Base-by-base conservation (phyloP, 2,888 invertebrate genomes). In the Panopea generosa region DNA sequence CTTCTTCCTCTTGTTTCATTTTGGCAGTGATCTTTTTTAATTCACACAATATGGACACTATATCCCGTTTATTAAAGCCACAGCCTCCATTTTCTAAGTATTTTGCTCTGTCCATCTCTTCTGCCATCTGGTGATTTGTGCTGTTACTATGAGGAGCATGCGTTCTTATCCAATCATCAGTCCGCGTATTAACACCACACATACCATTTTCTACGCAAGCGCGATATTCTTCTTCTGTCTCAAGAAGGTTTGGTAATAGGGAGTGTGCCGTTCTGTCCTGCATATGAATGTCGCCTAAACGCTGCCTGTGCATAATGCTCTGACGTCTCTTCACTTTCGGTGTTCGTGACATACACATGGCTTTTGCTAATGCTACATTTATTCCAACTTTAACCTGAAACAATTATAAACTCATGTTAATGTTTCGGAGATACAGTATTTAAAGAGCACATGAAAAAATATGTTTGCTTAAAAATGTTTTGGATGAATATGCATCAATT, bases 291-390 rank as follows among this genome's bases (percentile, higher is more conserved):
- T 97, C 97, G 68, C 96, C 86, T 95, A 97, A 95, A 91, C 97
- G 95, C 91, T 96, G 96, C 92, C 95, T 96, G 11, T 33, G 33
- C 33, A 4, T 33, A 90, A 98, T 96, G 77, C 69, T 77, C 59
- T 75, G 77, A 18, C 77, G 62, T 14, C 75, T 63, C 53, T 81
- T 81, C 14, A 74, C 77, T 27, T 72, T 75, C 62, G 98, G 98
- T 50, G 99, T 99, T 90, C 99, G 95, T 90, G 96, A 96, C 99
- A 99, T 99, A 91, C 98, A 95, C 92, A 99, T 95, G 89, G 99
- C 94, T 95, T 98, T 98, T 88, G 99, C 99, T 93, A 99, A 95
- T 98, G 99, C 99, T 93, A 97, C 96, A 91, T 99, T 95, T 94
- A 99, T 97, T 92, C 99, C 95, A 88, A 96, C 96, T 94, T 97